phyloP scores from a whole-genome alignment of 1,140 invertebrate species.

The Akabosia matsudoensis region DNA sequence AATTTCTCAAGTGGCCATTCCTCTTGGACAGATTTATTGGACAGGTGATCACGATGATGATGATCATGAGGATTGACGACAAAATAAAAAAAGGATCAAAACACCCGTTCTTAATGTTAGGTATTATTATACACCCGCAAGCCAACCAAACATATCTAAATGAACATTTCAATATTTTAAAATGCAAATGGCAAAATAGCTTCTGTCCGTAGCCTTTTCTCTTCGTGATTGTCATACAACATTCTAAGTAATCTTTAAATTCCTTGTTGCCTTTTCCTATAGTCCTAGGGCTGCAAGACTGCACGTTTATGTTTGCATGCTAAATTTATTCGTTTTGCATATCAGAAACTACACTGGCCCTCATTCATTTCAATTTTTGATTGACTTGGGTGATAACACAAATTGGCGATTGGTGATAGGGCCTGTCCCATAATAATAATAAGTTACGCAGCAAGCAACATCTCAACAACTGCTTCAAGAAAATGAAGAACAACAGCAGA shows the following conservation, averaged over 20 bases:
- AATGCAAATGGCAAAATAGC: background rate
- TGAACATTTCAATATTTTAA: background rate
- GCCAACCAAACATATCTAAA: background rate
- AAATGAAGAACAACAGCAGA: background rate
- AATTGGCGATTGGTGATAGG: background rate
- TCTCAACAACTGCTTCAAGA: background rate
- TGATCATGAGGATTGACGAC: background rate
- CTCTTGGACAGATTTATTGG: background rate
- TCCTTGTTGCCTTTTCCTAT: background rate
- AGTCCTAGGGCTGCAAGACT: too few relatives aligned
- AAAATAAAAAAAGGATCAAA: background rate
- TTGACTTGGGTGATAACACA: background rate
- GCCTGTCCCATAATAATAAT: background rate
- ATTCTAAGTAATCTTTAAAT: background rate
- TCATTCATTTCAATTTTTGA: background rate
- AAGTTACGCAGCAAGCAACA: background rate
- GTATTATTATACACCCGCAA: background rate
- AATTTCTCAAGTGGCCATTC: slow-evolving; percentile 11
- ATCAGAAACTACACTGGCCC: background rate
- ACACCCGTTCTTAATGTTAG: too few relatives aligned
- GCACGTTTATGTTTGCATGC: background rate
- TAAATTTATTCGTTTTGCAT: background rate
- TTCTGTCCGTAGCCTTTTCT: background rate
- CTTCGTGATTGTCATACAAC: background rate
- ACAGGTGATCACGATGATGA: background rate